Evolutionary conservation across 2,797 vertebrate genomes (phyloP).

Genomic region (Decapterus maruadsi): DNA sequence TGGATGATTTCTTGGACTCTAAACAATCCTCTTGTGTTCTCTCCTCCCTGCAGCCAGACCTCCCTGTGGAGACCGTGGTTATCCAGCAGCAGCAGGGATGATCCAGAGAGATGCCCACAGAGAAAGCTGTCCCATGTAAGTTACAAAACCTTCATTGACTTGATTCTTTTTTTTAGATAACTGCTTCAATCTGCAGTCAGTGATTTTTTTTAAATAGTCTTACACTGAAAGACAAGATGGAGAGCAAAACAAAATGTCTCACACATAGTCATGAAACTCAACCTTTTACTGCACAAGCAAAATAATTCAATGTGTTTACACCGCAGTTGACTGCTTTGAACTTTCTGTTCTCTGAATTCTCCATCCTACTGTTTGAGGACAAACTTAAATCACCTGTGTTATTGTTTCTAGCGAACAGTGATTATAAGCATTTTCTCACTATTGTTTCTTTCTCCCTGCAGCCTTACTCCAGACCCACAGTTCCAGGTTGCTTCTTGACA

Average conservation of each 20-base stretch:
- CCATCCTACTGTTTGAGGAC: background rate
- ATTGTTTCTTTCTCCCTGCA: constrained; percentile 67
- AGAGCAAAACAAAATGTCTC: no score
- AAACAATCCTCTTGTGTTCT: constrained; percentile 26
- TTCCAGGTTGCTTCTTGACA: constrained; percentile 50
- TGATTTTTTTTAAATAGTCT: no score
- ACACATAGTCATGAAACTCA: background rate
- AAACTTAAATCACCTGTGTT: background rate
- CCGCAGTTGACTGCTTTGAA: no score
- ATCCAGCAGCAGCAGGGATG: constrained; percentile 65
- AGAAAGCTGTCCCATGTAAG: constrained; percentile 77
- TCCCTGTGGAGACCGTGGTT: constrained; percentile 91
- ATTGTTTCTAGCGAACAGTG: background rate
- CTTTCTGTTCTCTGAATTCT: no score
- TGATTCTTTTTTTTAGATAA: background rate
- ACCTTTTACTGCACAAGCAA: background rate
- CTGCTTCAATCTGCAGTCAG: no score
- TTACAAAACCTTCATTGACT: constrained; percentile 34
- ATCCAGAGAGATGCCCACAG: constrained; percentile 5
- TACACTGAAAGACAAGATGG: no score
- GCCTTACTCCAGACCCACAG: constrained; percentile 70
- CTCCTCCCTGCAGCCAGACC: constrained; percentile 50
- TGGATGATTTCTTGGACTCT: constrained; percentile 19
- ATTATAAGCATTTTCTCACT: background rate
- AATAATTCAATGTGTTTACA: no score